phyloP scores from a whole-genome alignment of 2,797 vertebrate genomes.

The Geotrypetes seraphini region DNA sequence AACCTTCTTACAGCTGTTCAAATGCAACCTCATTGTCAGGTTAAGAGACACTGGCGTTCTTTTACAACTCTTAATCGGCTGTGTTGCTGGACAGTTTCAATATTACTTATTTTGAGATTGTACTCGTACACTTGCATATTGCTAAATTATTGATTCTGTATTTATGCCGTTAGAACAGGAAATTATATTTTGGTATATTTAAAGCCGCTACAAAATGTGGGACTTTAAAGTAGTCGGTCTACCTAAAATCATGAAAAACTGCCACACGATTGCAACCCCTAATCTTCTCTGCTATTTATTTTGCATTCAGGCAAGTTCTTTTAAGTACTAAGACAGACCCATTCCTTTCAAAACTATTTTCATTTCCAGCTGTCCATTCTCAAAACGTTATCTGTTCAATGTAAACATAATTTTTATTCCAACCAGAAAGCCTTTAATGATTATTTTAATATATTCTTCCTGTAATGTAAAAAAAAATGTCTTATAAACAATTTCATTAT shows the following conservation, averaged over 20 bases:
- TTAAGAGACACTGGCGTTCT: conserved; percentile 59
- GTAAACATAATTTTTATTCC: conserved; percentile 54
- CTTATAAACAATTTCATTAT: conserved; percentile 21
- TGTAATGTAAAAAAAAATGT: conserved; percentile 35
- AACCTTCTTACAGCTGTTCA: conserved; percentile 69
- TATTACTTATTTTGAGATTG: conserved; percentile 29
- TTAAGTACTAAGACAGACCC: conserved; percentile 28
- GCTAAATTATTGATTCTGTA: no score
- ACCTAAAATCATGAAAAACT: conserved; percentile 1
- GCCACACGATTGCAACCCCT: no score
- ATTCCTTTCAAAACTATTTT: conserved; percentile 28
- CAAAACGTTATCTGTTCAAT: conserved; percentile 25
- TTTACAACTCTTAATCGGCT: conserved; percentile 37
- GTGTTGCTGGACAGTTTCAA: conserved; percentile 25
- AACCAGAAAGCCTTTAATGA: conserved; percentile 44
- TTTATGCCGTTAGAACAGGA: no score
- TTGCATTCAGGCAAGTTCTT: conserved; percentile 28
- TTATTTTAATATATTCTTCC: conserved; percentile 45
- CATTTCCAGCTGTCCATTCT: conserved; percentile 22
- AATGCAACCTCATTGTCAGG: conserved; percentile 79
- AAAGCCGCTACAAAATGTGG: no score
- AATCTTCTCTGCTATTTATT: conserved; percentile 2
- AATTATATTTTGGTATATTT: no score
- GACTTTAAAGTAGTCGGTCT: no score
- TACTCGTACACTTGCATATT: no score